Base-by-base conservation (phyloP, 2,113 vertebrate species). In the Rhinichthys klamathensis region DNA sequence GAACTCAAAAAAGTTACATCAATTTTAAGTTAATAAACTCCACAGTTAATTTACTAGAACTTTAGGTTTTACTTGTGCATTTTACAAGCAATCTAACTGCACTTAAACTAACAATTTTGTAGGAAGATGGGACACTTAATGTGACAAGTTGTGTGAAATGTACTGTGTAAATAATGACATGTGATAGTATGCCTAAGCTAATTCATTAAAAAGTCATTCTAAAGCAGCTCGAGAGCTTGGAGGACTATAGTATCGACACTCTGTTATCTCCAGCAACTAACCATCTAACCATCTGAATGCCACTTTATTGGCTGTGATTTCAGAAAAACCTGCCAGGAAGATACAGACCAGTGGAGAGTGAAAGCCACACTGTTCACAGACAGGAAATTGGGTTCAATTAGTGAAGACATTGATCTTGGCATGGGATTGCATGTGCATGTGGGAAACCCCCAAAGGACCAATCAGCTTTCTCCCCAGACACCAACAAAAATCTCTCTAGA, bases 371-470 rank as follows among this genome's bases (percentile, higher is more conserved):
- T 67, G 25, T 35, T 82, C 85, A 87, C 87, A 91, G 88, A 72
- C 89, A 90, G 91, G 87, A 92, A 92, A 92, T 90, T 89, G 92
- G 90, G 88, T 88, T 89, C 72, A 86, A 94, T 93, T 91, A 93
- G 89, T 86, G 86, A 90, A 87, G 82, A 90, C 91, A 94, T 92
- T 90, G 92, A 93, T 94, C 90, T 88, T 89, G 86, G 87, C 91
- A 89, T 88, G 63, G 85, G 90, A 94, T 93, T 12, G 82, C 41
- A 90, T 75, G 58, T 89, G 74, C 46, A 67, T 75, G 58, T 49
- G 49, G 30, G 44, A 58, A 75, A 63, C 44, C 56, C 6, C n/a
- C 11, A 41, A 41, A 15, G 49, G 84, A 90, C 90, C 90, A 91
- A 92, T 93, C 90, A 89, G 89, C 23, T 23, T 51, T 46, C 86